Percentiles rank a stretch among this genome's conserved stretches.
Evolutionary conservation across 2,113 vertebrate species (phyloP).

Genomic region (Perognathus longimembris): DNA sequence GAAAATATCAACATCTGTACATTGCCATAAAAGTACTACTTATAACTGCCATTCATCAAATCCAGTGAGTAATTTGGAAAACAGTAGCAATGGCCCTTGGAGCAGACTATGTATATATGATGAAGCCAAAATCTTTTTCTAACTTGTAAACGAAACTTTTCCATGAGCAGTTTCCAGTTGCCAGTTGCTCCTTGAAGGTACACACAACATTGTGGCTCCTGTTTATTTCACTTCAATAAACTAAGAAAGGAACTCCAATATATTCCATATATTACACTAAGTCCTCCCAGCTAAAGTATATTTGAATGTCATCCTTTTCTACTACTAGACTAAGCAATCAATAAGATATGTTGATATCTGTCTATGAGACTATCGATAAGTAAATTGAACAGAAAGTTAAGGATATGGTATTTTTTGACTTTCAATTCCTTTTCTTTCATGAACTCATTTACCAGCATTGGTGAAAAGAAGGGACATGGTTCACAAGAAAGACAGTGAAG

Average conservation of each 20-base stretch:
- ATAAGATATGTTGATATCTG: neutral
- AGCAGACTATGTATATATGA: constrained; percentile 28
- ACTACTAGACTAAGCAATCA: neutral
- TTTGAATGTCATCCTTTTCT: neutral
- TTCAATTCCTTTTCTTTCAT: constrained; percentile 22
- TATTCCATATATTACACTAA: neutral
- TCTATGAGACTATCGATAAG: neutral
- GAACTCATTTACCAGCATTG: neutral
- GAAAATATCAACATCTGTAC: constrained; percentile 77
- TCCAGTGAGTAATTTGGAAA: constrained; percentile 76
- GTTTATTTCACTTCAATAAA: constrained; percentile 52
- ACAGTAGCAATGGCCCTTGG: constrained; percentile 74
- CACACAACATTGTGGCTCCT: neutral
- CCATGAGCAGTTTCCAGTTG: constrained; percentile 49
- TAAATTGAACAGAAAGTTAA: neutral
- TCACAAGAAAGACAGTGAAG: neutral
- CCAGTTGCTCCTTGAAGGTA: constrained; percentile 47
- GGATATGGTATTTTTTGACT: neutral
- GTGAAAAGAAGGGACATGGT: neutral
- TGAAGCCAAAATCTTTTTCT: constrained; percentile 74
- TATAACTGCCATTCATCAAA: constrained; percentile 69
- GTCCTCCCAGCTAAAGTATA: neutral
- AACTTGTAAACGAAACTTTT: constrained; percentile 74
- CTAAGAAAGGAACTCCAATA: constrained; percentile 31
- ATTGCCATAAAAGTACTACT: constrained; percentile 63